Evolutionary conservation across 2,113 vertebrate species (phyloP), one percentile per base, ranked within the genome.

Genomic region (Butorides virescens): DNA sequence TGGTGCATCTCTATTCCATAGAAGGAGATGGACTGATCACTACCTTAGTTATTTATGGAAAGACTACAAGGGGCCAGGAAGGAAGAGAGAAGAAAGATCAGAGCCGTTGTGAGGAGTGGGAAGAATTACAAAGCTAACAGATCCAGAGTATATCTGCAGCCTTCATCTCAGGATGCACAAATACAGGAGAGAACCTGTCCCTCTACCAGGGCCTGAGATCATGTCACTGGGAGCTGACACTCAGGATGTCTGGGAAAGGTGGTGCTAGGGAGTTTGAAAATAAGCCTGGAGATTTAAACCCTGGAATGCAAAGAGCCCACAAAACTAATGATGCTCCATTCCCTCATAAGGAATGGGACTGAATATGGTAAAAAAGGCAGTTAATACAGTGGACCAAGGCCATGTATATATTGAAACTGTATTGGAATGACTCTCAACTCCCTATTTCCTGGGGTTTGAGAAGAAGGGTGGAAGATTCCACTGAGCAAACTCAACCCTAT

Each of bases 311-410:
- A 68, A 77, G 66, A 26, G 22, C 3, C 32, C 34, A 56, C 36
- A 52, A 71, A 70, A 67, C 44, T 7, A 29, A 29, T 0, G 0
- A 42, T n/a, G 50, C 3, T 65, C 5, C 36, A 14, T 70, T 55
- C 13, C 15, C 8, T 7, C 15, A 16, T 5, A 67, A 46, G 16
- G 29, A 75, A 58, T 27, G 37, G 34, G 47, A n/a, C 15, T 8
- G 9, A 56, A 23, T 13, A 49, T 7, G 10, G 46, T n/a, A 7
- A 53, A 65, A 68, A 37, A 29, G 13, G 22, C 42, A 73, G 32
- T 17, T 39, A 65, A 30, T 12, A n/a, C 17, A 65, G 44, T 13
- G 3, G 26, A 20, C 19, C 30, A 44, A 55, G n/a, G 20, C 42
- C 29, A 52, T 6, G 42, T 32, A 30, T 11, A 44, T 7, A 49